phyloP scores from a whole-genome alignment of 2,888 invertebrate species.

The Hirtodrosophila histrioides region DNA sequence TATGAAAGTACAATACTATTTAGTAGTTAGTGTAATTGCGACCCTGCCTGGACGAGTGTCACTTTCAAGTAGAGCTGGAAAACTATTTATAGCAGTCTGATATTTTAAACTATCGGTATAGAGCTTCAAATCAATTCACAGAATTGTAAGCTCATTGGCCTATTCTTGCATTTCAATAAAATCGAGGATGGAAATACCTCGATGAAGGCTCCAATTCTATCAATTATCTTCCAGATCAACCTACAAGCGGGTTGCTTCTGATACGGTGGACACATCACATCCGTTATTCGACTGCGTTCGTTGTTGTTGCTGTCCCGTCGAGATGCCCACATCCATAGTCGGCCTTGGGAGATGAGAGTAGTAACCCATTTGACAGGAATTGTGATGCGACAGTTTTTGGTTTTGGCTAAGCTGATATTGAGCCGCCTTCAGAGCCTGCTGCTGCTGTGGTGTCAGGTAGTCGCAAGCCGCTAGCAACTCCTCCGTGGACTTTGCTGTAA shows the following conservation, averaged over 20 bases:
- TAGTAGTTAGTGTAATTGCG: no score
- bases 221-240: not conserved
- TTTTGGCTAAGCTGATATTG: constrained; percentile 78
- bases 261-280: constrained; percentile 86
- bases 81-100: no score
- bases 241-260: constrained; percentile 90
- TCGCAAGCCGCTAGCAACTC: constrained; percentile 86
- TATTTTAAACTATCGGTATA: no score
- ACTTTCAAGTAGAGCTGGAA: no score
- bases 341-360: constrained; percentile 83
- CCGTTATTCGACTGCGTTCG: constrained; percentile 46
- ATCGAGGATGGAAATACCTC: no score
- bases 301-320: constrained; percentile 42
- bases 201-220: no score
- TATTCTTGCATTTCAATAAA: no score
- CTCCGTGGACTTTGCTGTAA: constrained; percentile 92
- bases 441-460: constrained; percentile 78
- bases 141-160: no score
- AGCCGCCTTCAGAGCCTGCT: constrained; percentile 77
- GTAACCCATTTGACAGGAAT: constrained; percentile 82
- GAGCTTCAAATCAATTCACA: no score
- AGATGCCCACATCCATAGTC: constrained; percentile 80
- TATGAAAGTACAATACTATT: no score
- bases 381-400: constrained; percentile 80
- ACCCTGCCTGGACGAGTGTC: no score